These are phyloP conservation scores for Serranus cabrilla DNA, from an alignment of 2,797 vertebrate genomes.

Conservation along the genomic window DNA sequence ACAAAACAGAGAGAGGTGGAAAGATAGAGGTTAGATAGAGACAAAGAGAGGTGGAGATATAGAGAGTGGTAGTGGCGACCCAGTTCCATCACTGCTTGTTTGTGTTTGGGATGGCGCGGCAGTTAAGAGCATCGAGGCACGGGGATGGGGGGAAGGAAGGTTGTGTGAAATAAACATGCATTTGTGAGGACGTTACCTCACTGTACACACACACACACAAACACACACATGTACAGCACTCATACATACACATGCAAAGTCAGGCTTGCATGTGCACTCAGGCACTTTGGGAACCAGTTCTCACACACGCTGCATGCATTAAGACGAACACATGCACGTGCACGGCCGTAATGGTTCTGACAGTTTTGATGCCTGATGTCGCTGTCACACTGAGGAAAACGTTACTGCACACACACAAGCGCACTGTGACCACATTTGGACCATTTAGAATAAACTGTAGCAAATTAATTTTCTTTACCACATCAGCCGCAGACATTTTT, in stretches of 20 bases:
- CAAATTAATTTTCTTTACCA: not conserved
- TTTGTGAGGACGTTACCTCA: constrained; percentile 46
- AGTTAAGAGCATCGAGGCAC: constrained; percentile 82
- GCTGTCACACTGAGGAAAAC: not conserved
- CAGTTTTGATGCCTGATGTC: constrained; percentile 20
- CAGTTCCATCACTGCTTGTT: constrained; percentile 90
- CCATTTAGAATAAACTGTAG: not conserved
- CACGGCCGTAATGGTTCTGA: constrained; percentile 15
- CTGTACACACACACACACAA: constrained; percentile 10
- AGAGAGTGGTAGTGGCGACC: constrained; percentile 76
- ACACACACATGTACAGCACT: not conserved
- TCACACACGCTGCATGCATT: not conserved
- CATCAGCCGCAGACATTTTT: not conserved
- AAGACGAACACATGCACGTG: not conserved
- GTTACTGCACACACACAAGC: not conserved
- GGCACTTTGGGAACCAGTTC: constrained; percentile 16
- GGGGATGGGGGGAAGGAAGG: constrained; percentile 53
- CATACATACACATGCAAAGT: constrained; percentile 15
- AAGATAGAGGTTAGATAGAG: constrained; percentile 30
- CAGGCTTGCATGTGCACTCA: constrained; percentile 7
- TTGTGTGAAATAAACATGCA: constrained; percentile 53
- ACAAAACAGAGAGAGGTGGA: constrained; percentile 27
- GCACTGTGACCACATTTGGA: not conserved
- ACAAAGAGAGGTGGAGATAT: constrained; percentile 56
- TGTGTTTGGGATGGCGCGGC: constrained; percentile 82